Evolutionary conservation across 2,888 invertebrate species (phyloP), one percentile per base, ranked within the genome.

Genomic region (Athripsodes cinereus): DNA sequence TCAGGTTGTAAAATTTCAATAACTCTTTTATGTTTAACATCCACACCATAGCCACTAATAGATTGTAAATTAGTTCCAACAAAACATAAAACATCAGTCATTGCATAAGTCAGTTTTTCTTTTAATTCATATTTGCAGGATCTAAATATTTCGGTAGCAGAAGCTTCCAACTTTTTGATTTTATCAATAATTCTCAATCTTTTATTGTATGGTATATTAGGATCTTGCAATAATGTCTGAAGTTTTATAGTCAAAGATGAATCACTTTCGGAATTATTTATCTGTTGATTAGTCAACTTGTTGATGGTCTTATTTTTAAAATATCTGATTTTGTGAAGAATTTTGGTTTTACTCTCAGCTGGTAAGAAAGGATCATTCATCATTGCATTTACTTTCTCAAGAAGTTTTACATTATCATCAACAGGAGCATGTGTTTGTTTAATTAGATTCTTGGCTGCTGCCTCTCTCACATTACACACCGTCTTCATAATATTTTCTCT

Each of bases 11-110:
- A 62, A 52, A 62, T 53, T 34, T 58, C 35, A 20, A 62, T 48
- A 52, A 60, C 61, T 16, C 61, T 47, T 1, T 61, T 60, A 50
- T 52, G 58, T 18, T 47, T 22, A 1, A 60, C 50, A 58, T 58
- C 22, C 21, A 62, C 55, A 21, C 60, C 61, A 47, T 63, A 63
- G 13, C 63, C 63, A 2, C 31, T 44, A 2, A 63, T 46, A 21
- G 55, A 57, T 22, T 61, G 53, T 22, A 63, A 57, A 57, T 63
- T 63, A 8, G 63, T 63, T 46, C 63, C 63, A 31, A 59, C 58
- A 20, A 63, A 63, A 22, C 26, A 46, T 16, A 63, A 48, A 22
- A 55, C 22, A 19, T 61, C 57, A 6, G 51, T 47, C 2, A 59
- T 16, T 19, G 55, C 57, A 6, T 40, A n/a, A 47, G 50, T 55